These are phyloP conservation scores for Pogoniulus pusillus DNA, from an alignment of 2,797 vertebrate species.

Conservation along the genomic window DNA sequence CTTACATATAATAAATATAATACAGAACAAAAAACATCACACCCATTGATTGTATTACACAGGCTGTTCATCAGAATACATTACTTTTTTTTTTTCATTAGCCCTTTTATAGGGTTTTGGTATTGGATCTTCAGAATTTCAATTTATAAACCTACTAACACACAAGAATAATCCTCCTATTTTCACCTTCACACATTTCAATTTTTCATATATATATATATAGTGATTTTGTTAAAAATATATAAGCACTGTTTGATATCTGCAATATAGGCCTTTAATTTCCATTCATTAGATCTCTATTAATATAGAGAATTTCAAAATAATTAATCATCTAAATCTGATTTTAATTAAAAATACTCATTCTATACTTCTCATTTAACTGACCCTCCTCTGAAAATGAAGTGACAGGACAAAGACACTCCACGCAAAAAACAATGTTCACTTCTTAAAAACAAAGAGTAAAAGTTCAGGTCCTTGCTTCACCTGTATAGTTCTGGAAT, in stretches of 20 bases:
- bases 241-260: slow-evolving; percentile 44
- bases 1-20: slow-evolving; percentile 57
- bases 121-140: slow-evolving; percentile 33
- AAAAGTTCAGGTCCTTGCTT: slow-evolving; percentile 26
- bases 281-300: slow-evolving; percentile 45
- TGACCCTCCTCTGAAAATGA: not conserved
- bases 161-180: not conserved
- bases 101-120: slow-evolving; percentile 57
- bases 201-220: slow-evolving; percentile 20
- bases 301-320: slow-evolving; percentile 52
- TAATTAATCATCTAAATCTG: slow-evolving; percentile 43
- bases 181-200: slow-evolving; percentile 20
- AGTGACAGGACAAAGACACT: slow-evolving; percentile 29
- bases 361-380: slow-evolving; percentile 22
- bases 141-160: slow-evolving; percentile 32
- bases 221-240: slow-evolving; percentile 60
- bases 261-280: slow-evolving; percentile 50
- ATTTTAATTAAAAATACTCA: slow-evolving; percentile 60
- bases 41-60: slow-evolving; percentile 54
- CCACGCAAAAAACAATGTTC: not conserved
- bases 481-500: not conserved
- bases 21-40: slow-evolving; percentile 62
- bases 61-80: slow-evolving; percentile 56
- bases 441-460: not conserved
- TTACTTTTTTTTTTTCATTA: slow-evolving; percentile 44